phyloP scores from a whole-genome alignment of 2,113 vertebrate species.

The Anser cygnoides region DNA sequence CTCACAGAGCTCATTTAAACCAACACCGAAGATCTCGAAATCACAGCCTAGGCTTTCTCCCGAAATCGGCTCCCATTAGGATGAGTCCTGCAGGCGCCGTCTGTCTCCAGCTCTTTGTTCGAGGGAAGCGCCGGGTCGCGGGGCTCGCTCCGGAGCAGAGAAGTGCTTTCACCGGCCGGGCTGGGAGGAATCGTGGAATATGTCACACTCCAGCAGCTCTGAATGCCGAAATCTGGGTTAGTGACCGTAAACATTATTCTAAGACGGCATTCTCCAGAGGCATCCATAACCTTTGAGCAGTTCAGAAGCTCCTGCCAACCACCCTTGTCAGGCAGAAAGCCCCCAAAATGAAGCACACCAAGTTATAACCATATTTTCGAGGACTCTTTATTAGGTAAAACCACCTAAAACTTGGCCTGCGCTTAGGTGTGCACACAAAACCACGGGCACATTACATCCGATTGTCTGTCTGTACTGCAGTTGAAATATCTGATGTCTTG shows the following conservation, averaged over 20 bases:
- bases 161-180: not conserved
- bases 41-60: not conserved
- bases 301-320: not conserved
- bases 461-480: fast-evolving
- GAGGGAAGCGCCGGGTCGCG: not conserved
- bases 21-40: fast-evolving
- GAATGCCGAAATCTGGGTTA: not conserved
- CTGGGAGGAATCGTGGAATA: not conserved
- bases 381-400: not conserved
- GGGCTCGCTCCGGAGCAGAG: not conserved
- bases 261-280: not conserved
- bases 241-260: not conserved
- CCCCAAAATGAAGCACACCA: not conserved
- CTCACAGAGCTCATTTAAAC: not conserved
- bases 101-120: not conserved
- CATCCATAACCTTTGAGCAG: not conserved
- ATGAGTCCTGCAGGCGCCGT: fast-evolving
- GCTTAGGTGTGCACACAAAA: not conserved
- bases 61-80: fast-evolving
- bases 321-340: not conserved
- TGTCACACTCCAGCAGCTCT: not conserved
- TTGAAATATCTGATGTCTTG: not conserved
- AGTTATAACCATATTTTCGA: not conserved
- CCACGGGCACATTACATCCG: not conserved
- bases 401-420: not conserved